phyloP scores from a whole-genome alignment of 2,797 vertebrate species.

The Ctenochaetus hawaiiensis region DNA sequence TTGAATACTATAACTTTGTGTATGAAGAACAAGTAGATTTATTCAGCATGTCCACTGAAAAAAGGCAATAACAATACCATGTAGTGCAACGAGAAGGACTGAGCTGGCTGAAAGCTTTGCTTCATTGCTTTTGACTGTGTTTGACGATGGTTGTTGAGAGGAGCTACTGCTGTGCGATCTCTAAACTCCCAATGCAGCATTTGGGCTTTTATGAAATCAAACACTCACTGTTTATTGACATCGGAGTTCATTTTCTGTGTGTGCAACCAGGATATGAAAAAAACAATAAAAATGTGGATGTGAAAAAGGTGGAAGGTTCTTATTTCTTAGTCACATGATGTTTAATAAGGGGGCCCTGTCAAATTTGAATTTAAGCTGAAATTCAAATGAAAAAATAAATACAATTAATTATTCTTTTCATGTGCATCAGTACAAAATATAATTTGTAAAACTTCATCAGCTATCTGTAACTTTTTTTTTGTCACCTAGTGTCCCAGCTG shows the following conservation, averaged over 20 bases:
- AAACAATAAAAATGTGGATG: slow-evolving; percentile 77
- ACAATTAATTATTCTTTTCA: no score
- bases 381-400: no score
- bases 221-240: slow-evolving; percentile 72
- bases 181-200: slow-evolving; percentile 52
- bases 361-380: no score
- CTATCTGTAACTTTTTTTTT: no score
- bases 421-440: no score
- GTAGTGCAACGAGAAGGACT: slow-evolving; percentile 50
- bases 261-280: slow-evolving; percentile 77
- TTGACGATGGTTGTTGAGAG: slow-evolving; percentile 55
- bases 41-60: slow-evolving; percentile 73
- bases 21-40: slow-evolving; percentile 55
- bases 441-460: no score
- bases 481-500: no score
- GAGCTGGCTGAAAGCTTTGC: slow-evolving; percentile 57
- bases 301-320: slow-evolving; percentile 60
- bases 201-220: slow-evolving; percentile 64
- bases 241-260: slow-evolving; percentile 77
- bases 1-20: slow-evolving; percentile 73
- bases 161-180: slow-evolving; percentile 52
- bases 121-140: slow-evolving; percentile 47
- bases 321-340: slow-evolving; percentile 28
- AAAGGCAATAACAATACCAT: slow-evolving; percentile 76
- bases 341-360: no score